Evolutionary conservation across 2,797 vertebrate genomes (phyloP).

Genomic region (Gallinago nigripennis): DNA sequence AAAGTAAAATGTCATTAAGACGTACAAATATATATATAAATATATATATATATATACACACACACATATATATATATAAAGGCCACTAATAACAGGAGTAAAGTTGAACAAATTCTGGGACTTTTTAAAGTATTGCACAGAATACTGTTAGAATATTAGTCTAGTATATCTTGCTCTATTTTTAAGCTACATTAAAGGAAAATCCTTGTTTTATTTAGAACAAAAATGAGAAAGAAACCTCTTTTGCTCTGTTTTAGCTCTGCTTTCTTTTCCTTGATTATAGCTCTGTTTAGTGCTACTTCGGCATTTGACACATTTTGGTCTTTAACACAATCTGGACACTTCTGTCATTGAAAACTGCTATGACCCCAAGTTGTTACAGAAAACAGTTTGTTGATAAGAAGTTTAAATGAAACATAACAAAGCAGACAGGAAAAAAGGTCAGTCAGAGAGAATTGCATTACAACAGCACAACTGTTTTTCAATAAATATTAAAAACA

Average conservation of each 20-base stretch:
- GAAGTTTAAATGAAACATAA: slow-evolving; percentile 16
- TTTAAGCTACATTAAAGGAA: neutral
- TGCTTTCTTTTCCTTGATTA: neutral
- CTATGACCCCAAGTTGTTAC: neutral
- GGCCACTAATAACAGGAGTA: neutral
- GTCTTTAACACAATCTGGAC: neutral
- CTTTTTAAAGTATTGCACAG: neutral
- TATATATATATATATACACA: too few relatives aligned
- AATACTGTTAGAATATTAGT: neutral
- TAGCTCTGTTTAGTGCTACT: neutral
- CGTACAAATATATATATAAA: too few relatives aligned
- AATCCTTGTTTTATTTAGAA: neutral
- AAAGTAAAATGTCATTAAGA: too few relatives aligned
- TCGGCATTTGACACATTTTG: neutral
- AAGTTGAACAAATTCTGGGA: neutral
- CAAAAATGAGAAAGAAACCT: neutral
- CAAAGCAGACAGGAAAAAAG: neutral
- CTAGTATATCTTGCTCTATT: neutral
- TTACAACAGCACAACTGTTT: slow-evolving; percentile 39
- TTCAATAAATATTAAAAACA: slow-evolving; percentile 58
- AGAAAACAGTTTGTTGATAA: neutral
- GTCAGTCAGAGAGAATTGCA: neutral
- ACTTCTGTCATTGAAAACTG: neutral
- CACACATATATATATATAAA: too few relatives aligned
- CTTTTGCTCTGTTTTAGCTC: neutral